Evolutionary conservation across 2,888 invertebrate genomes (phyloP).

Genomic region (Agrochola lychnidis): DNA sequence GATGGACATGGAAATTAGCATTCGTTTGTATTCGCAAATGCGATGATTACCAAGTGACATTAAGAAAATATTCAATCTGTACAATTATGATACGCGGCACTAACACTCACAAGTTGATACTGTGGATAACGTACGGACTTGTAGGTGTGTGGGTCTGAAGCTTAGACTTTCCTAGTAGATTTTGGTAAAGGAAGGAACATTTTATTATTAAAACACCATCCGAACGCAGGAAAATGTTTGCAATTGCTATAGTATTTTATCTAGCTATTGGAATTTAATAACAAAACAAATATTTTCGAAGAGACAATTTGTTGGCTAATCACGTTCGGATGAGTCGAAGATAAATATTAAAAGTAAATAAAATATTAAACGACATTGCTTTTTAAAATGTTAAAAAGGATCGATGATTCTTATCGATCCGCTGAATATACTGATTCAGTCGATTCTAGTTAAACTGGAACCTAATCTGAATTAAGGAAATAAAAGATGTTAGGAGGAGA

Average conservation of each 20-base stretch:
- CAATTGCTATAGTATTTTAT: background rate
- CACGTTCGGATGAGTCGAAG: background rate
- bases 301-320: background rate
- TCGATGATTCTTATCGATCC: background rate
- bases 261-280: background rate
- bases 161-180: background rate
- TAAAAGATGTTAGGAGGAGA: too few species aligned
- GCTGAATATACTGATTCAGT: background rate
- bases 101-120: background rate
- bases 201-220: background rate
- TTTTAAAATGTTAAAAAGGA: constrained; percentile 1
- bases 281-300: constrained; percentile 22
- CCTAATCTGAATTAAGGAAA: background rate
- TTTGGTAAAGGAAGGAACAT: background rate
- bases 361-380: constrained; percentile 5
- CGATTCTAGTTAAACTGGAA: background rate
- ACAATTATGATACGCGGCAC: background rate
- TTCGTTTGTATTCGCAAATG: too few species aligned
- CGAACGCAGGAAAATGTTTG: background rate
- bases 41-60: too few species aligned
- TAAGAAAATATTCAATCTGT: too few species aligned
- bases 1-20: too few species aligned
- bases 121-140: background rate
- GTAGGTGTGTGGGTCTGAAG: too few species aligned
- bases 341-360: constrained; percentile 18